Conservation (phyloP, 2,113 vertebrate species). For the Calonectris borealis region DNA sequence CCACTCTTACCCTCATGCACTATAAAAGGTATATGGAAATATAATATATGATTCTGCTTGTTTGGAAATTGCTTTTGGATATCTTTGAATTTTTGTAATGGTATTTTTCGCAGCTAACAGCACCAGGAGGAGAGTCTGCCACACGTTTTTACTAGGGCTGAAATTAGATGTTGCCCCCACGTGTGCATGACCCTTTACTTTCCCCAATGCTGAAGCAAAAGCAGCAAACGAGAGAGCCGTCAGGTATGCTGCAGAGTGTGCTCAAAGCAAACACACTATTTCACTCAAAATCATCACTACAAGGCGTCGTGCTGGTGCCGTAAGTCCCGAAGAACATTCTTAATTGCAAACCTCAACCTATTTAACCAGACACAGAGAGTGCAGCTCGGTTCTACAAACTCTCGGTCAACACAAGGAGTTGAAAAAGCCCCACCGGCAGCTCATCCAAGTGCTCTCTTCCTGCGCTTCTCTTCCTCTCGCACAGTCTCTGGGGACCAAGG, state of each 20-base stretch:
- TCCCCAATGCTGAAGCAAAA: background rate
- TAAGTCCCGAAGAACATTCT: background rate
- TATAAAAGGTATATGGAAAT: constrained; percentile 35
- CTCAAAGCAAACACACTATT: background rate
- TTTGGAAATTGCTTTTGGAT: constrained; percentile 38
- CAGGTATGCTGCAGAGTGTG: background rate
- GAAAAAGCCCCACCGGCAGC: background rate
- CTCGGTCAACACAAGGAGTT: accelerated
- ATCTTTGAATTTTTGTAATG: background rate
- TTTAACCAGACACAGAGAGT: background rate
- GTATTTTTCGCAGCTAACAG: background rate
- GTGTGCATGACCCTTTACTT: background rate
- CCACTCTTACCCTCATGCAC: background rate
- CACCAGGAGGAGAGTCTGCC: background rate
- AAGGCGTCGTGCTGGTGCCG: background rate
- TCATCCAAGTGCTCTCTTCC: background rate
- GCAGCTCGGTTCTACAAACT: background rate
- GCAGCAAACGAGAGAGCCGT: background rate
- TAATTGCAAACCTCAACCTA: background rate
- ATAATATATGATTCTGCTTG: background rate
- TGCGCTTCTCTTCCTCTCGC: background rate
- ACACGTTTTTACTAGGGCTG: background rate
- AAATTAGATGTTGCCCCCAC: background rate
- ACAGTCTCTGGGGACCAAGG: background rate
- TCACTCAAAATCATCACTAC: background rate